Conservation (phyloP, 2,113 vertebrate genomes). For the Mellivora capensis region DNA sequence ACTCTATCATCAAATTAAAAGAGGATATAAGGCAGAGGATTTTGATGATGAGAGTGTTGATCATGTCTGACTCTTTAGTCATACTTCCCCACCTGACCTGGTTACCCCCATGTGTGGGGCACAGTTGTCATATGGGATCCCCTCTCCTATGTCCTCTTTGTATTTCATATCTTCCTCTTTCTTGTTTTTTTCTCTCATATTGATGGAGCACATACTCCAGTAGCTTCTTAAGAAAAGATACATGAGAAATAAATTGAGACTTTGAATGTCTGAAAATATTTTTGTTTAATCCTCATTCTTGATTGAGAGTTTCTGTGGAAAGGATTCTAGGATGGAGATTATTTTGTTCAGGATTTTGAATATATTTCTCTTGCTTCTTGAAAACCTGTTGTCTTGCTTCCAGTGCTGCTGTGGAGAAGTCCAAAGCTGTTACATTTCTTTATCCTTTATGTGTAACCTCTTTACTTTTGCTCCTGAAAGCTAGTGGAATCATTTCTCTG, state of each 20-base stretch:
- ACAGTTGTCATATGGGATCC: neutral
- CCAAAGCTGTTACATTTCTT: neutral
- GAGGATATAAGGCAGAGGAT: neutral
- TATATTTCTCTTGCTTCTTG: neutral
- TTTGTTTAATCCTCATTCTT: neutral
- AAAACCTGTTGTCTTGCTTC: neutral
- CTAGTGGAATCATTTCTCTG: neutral
- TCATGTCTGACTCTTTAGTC: neutral
- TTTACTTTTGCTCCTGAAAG: neutral
- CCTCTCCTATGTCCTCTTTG: neutral
- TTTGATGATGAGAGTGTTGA: neutral
- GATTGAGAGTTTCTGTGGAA: neutral
- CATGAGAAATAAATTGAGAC: neutral
- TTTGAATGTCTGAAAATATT: neutral
- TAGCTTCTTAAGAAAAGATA: neutral
- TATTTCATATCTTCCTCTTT: neutral
- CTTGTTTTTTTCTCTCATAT: neutral
- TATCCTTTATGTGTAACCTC: neutral
- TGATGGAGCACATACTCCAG: neutral
- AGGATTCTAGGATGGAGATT: neutral
- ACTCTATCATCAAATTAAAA: neutral
- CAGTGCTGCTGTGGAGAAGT: neutral
- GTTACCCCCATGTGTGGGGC: no score
- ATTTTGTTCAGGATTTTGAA: neutral
- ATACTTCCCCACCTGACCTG: neutral